These are phyloP conservation scores for Tetranychus cinnabarinus DNA, from an alignment of 1,140 invertebrate species.

Conservation along the genomic window DNA sequence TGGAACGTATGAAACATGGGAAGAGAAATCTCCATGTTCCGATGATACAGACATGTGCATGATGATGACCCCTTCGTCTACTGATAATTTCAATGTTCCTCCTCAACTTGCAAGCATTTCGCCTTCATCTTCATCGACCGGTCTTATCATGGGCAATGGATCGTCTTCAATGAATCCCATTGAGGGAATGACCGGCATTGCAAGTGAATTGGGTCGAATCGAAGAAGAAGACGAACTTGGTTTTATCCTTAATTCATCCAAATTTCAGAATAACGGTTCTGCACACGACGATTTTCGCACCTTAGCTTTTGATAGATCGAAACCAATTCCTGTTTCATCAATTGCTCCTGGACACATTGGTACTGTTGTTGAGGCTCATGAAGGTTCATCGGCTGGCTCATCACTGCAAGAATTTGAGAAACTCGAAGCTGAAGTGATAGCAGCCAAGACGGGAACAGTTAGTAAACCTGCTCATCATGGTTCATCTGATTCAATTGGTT, in stretches of 20 bases:
- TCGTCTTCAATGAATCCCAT: constrained; percentile 23
- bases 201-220: constrained; percentile 34
- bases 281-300: constrained; percentile 37
- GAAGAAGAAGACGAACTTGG: constrained; percentile 26
- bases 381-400: constrained; percentile 21
- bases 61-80: not conserved
- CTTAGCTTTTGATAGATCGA: constrained; percentile 35
- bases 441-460: constrained; percentile 16
- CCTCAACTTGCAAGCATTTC: not conserved
- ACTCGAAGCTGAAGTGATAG: constrained; percentile 21
- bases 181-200: constrained; percentile 20
- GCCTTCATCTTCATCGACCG: not conserved
- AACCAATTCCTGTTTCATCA: not conserved
- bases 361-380: constrained; percentile 18
- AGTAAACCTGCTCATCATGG: constrained; percentile 8
- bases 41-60: not conserved
- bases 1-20: not conserved
- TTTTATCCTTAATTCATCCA: constrained; percentile 19
- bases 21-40: not conserved
- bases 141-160: constrained; percentile 13
- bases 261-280: constrained; percentile 2
- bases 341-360: not conserved
- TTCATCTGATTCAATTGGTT: constrained; percentile 11
- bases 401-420: constrained; percentile 26
- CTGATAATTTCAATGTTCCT: not conserved